Evolutionary conservation across 2,888 invertebrate species (phyloP), one percentile per base, ranked within the genome.

Genomic region (Tricholauxania praeusta): DNA sequence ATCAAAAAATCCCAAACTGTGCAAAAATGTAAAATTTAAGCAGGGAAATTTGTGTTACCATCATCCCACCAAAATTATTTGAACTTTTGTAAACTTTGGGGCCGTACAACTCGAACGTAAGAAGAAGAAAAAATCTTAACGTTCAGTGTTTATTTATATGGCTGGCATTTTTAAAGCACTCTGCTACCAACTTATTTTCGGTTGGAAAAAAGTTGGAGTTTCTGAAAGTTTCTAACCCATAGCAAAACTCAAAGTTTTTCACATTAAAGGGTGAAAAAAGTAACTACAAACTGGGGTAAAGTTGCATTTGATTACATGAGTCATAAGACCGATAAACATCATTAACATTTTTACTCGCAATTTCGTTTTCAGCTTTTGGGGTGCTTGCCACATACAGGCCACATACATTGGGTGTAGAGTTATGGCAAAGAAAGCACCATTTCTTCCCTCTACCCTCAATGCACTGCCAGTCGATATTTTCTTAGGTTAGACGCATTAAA

Each of bases 51-150:
- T 57, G 39, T 10, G 10, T 10, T 10, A 0, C 2, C 39, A 39
- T 57, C n/a, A n/a, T n/a, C n/a, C 14, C 57, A 12, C 22, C 22
- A 57, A 57, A 57, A 39, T 39, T 28, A 28, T 28, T 19, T 28
- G 10, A 57, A 57, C 22, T 57, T 57, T 57, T 57, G 57, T 57
- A 22, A 57, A 57, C 57, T 57, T 57, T 28, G 10, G 22, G 57
- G 22, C 28, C 22, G 57, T 28, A 28, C 12, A 28, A 14, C 57
- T 28, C 28, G 57, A 57, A 57, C 10, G 39, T 39, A 39, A 39
- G 39, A 10, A 5, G 8, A 39, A 39, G 8, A 10, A 39, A 39
- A 39, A 39, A 39, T n/a, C 39, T 10, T 39, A 10, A 12, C 12
- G 28, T 7, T 57, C 28, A 12, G 22, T 57, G 57, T 28, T 57